A percentile compares a stretch with the other conserved stretches of the same genome.
Evolutionary conservation across 2,888 invertebrate genomes (phyloP).

Genomic region (Polydesmus complanatus): DNA sequence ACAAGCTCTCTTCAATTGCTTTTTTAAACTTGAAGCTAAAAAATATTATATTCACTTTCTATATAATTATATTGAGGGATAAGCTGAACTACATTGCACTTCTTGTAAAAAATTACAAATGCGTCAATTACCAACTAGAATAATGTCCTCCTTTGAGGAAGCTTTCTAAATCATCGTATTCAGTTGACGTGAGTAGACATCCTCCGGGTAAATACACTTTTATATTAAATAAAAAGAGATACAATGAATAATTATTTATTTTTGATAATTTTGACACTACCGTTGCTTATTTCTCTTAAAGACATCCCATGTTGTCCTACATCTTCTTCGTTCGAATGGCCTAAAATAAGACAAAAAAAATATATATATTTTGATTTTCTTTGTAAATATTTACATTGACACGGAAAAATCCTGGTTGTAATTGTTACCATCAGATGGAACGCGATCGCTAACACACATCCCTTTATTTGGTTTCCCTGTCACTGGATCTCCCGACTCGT

Average conservation of each 20-base stretch:
- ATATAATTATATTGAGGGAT: neutral
- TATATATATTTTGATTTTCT: too few species aligned
- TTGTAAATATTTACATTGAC: too few species aligned
- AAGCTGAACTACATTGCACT: neutral
- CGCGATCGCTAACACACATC: neutral
- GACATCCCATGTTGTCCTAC: too few species aligned
- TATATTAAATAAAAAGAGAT: too few species aligned
- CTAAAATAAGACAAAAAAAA: too few species aligned
- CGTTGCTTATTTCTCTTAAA: neutral
- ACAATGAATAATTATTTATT: too few species aligned
- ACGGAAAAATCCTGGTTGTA: too few species aligned
- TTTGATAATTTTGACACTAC: neutral
- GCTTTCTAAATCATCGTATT: conserved; percentile 9
- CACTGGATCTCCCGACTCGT: conserved; percentile 8
- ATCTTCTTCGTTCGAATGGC: too few species aligned
- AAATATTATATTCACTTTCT: neutral
- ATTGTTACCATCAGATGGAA: neutral
- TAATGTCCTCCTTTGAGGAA: conserved; percentile 10
- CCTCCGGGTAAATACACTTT: conserved; percentile 11
- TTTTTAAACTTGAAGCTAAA: too few species aligned
- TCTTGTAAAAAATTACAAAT: neutral
- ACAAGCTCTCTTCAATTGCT: too few species aligned
- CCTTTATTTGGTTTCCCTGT: conserved; percentile 8
- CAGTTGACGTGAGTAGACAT: conserved; percentile 6
- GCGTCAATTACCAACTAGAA: conserved; percentile 3